These are phyloP conservation scores for Myripristis murdjan DNA, from an alignment of 2,797 vertebrate genomes.

Conservation along the genomic window DNA sequence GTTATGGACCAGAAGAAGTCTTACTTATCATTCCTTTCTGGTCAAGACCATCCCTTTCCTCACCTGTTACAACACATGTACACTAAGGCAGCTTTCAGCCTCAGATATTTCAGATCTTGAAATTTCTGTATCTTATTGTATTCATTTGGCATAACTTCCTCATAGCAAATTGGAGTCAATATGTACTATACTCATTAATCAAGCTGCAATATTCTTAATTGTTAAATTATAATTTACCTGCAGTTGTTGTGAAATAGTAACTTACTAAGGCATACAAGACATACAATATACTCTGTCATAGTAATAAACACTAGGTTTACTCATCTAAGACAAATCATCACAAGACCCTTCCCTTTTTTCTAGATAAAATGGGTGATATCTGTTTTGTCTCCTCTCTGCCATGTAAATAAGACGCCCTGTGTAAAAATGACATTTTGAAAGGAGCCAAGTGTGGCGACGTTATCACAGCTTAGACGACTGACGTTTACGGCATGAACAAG, in stretches of 20 bases:
- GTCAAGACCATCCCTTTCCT: background rate
- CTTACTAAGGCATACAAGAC: no score
- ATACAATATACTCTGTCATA: no score
- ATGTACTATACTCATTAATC: no score
- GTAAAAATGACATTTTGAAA: background rate
- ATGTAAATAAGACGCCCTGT: background rate
- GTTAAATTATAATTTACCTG: no score
- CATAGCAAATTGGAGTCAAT: no score
- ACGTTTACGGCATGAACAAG: background rate
- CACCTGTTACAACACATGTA: constrained; percentile 15
- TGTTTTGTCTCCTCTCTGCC: background rate
- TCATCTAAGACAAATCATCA: background rate
- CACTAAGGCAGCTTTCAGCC: background rate
- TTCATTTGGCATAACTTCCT: no score
- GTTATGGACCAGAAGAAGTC: no score
- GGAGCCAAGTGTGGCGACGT: background rate
- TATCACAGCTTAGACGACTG: background rate
- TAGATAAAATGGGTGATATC: background rate
- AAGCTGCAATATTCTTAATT: no score
- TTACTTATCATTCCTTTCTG: no score
- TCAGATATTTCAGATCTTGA: background rate
- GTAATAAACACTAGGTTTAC: no score
- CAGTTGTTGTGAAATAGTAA: no score
- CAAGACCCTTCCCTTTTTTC: background rate
- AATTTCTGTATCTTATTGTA: no score